These are phyloP conservation scores for Zaprionus bogoriensis DNA, from an alignment of 2,888 invertebrate genomes.

Conservation along the genomic window DNA sequence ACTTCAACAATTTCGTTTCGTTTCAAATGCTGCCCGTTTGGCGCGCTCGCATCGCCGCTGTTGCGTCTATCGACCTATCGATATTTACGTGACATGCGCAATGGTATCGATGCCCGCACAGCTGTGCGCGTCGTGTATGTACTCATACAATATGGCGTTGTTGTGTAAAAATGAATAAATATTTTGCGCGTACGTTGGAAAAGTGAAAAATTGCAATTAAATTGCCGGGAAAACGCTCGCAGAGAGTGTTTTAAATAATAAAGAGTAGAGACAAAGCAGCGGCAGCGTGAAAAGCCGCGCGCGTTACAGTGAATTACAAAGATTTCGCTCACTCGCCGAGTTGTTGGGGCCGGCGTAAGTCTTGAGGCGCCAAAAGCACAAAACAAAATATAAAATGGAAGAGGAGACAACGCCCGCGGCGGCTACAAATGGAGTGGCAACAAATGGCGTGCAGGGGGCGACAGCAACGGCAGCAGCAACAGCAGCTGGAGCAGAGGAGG, in stretches of 20 bases:
- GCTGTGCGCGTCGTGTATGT: constrained; percentile 58
- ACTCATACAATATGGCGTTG: constrained; percentile 71
- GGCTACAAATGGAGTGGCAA: constrained; percentile 44
- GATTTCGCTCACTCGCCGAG: neutral
- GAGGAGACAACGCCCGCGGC: constrained; percentile 44
- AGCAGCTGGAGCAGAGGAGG: neutral
- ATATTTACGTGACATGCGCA: constrained; percentile 50
- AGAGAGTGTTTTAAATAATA: neutral
- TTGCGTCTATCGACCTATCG: constrained; percentile 27
- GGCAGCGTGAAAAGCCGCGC: neutral
- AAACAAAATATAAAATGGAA: constrained; percentile 41
- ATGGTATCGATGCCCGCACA: constrained; percentile 54
- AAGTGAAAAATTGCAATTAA: constrained; percentile 7
- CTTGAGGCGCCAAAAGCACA: constrained; percentile 44
- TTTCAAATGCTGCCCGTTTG: constrained; percentile 25
- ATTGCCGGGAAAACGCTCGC: neutral
- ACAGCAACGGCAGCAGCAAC: neutral
- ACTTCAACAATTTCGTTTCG: neutral
- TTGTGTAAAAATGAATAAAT: constrained; percentile 40
- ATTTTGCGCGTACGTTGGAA: constrained; percentile 10
- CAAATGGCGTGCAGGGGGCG: constrained; percentile 8
- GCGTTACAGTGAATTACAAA: neutral
- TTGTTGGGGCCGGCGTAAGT: constrained; percentile 32
- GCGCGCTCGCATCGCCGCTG: constrained; percentile 17
- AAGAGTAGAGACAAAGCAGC: neutral